Conservation (phyloP, 2,888 invertebrate species). For the Agrochola lota region DNA sequence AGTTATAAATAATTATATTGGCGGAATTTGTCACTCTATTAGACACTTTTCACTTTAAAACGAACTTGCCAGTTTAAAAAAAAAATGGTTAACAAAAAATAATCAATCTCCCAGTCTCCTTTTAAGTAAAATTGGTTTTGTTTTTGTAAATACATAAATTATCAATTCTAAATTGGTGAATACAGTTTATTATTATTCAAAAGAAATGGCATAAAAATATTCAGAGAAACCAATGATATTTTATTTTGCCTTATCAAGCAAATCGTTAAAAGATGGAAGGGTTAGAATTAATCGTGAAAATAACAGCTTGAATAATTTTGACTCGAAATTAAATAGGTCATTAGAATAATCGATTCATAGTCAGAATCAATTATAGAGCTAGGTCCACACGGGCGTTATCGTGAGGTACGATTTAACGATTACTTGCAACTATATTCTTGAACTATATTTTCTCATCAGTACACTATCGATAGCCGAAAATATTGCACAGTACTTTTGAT, state of each 20-base stretch:
- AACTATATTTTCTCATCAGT: background rate
- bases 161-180: constrained; percentile 23
- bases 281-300: constrained; percentile 22
- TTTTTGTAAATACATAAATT: background rate
- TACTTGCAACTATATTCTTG: background rate
- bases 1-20: background rate
- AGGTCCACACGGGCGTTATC: background rate
- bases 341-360: constrained; percentile 14
- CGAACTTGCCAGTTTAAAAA: constrained; percentile 28
- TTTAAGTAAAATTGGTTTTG: background rate
- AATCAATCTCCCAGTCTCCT: background rate
- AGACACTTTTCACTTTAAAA: constrained; percentile 9
- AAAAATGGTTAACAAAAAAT: constrained; percentile 25
- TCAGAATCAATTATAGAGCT: constrained; percentile 3
- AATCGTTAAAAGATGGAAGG: constrained; percentile 29
- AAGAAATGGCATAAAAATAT: constrained; percentile 5
- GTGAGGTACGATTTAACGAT: background rate
- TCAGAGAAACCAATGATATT: background rate
- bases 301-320: background rate
- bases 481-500: background rate
- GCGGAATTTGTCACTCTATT: constrained; percentile 4
- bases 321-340: constrained; percentile 4
- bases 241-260: background rate
- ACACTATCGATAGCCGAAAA: background rate
- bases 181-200: constrained; percentile 18